Conservation (phyloP, 2,888 invertebrate species). For the Tridacna gigas region DNA sequence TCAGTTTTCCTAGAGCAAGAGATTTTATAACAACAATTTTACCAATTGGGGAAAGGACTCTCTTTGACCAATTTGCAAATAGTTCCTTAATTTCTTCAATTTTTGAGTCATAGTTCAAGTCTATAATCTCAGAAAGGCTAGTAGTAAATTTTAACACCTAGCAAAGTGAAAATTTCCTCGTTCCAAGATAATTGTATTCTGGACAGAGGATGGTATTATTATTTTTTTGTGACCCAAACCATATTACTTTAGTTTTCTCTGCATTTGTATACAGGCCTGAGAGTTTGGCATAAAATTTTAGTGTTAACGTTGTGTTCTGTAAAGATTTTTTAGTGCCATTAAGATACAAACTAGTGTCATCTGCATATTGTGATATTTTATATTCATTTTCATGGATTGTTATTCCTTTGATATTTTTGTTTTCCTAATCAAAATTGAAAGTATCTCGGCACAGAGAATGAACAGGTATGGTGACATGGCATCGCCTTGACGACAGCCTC, state of each 20-base stretch:
- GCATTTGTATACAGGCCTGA: constrained; percentile 20
- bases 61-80: background rate
- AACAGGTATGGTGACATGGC: constrained; percentile 23
- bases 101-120: constrained; percentile 22
- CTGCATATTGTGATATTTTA: constrained; percentile 23
- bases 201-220: background rate
- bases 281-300: background rate
- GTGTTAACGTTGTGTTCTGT: background rate
- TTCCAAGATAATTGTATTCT: background rate
- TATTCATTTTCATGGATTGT: background rate
- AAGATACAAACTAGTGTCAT: constrained; percentile 41
- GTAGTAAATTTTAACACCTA: background rate
- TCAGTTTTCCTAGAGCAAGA: background rate
- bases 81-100: constrained; percentile 12
- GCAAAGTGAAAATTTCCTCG: background rate
- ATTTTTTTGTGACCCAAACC: background rate
- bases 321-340: constrained; percentile 44
- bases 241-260: constrained; percentile 23
- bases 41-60: background rate
- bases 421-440: background rate
- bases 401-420: constrained; percentile 7
- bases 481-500: constrained; percentile 42
- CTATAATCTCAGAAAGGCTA: background rate
- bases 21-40: constrained; percentile 5
- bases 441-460: background rate